phyloP scores from a whole-genome alignment of 2,888 invertebrate species.

The Heteropelma amictum region DNA sequence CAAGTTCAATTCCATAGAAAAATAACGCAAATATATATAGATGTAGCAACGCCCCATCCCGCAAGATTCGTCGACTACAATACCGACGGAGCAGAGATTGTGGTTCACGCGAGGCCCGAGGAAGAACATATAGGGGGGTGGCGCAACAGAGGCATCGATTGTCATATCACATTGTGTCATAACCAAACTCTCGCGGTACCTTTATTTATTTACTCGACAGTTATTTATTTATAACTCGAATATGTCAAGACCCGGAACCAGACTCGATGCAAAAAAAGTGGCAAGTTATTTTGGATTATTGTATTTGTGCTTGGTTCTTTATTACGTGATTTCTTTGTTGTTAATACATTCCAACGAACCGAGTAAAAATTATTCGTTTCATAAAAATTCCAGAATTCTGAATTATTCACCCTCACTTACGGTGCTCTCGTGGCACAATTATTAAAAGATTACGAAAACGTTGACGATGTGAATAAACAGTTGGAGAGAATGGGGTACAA shows the following conservation, averaged over 20 bases:
- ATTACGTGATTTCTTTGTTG: neutral
- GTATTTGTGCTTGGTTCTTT: neutral
- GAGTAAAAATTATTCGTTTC: neutral
- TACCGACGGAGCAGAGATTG: neutral
- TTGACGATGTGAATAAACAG: conserved; percentile 98
- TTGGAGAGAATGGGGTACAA: conserved; percentile 97
- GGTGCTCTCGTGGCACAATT: conserved; percentile 98
- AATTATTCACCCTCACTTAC: conserved; percentile 97
- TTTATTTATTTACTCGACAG: conserved; percentile 8
- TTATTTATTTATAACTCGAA: conserved; percentile 58
- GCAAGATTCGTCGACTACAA: no score
- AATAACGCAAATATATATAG: no score
- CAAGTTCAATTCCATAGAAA: no score
- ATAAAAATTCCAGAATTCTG: conserved; percentile 91
- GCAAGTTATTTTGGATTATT: conserved; percentile 78
- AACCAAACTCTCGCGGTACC: neutral
- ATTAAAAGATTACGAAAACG: conserved; percentile 96
- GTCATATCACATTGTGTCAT: neutral
- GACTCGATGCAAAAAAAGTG: conserved; percentile 88
- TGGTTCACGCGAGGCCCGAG: neutral
- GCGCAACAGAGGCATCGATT: neutral
- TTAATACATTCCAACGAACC: neutral
- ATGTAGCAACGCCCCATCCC: no score
- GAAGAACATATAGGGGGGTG: neutral
- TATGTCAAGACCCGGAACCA: conserved; percentile 86